A percentile compares a stretch with the other conserved stretches of the same genome.
These are phyloP conservation scores for Kradibia gibbosae DNA, from an alignment of 1,140 invertebrate genomes.

Conservation along the genomic window DNA sequence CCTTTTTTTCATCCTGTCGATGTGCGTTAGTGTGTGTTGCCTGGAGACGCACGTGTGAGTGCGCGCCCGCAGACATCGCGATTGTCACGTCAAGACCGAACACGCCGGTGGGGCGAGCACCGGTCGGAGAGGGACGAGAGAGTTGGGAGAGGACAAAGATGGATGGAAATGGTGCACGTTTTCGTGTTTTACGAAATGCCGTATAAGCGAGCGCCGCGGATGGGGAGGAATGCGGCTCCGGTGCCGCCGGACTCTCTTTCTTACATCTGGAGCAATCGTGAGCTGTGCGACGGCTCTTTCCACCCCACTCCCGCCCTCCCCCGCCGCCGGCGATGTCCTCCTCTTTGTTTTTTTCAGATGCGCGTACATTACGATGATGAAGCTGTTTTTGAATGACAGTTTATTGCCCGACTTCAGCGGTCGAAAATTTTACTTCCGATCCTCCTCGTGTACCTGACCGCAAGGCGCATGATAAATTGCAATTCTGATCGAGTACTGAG, in stretches of 20 bases:
- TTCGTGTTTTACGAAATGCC: slow-evolving; percentile 36
- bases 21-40: background rate
- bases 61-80: slow-evolving; percentile 21
- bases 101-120: background rate
- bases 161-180: slow-evolving; percentile 34
- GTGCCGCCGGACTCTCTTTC: slow-evolving; percentile 8
- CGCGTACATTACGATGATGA: background rate
- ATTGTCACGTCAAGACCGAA: slow-evolving; percentile 36
- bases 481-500: too few species aligned
- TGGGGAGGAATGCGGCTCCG: slow-evolving; percentile 22
- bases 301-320: background rate
- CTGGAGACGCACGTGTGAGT: background rate
- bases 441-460: too few species aligned
- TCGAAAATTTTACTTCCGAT: background rate
- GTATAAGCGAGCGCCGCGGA: background rate
- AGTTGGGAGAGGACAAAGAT: background rate
- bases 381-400: background rate
- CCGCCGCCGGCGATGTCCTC: background rate
- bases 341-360: background rate
- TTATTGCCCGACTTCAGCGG: background rate
- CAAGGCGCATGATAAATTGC: too few species aligned
- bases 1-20: slow-evolving; percentile 1
- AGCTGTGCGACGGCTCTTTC: background rate
- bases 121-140: background rate
- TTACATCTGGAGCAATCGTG: slow-evolving; percentile 20